phyloP scores from a whole-genome alignment of 2,113 vertebrate genomes.

The Meles meles region DNA sequence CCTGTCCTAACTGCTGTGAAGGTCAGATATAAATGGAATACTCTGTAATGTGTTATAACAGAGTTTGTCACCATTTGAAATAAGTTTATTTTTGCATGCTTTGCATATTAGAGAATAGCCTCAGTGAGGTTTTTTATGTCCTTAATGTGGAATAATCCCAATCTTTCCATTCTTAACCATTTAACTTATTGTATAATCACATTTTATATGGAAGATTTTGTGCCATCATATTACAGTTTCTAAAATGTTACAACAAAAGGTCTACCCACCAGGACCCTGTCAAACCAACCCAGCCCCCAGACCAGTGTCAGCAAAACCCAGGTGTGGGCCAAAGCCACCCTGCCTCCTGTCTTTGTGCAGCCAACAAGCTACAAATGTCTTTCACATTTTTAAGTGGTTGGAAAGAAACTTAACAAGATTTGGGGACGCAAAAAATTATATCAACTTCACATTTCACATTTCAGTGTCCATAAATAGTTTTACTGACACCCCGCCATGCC shows the following conservation, averaged over 20 bases:
- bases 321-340: not conserved
- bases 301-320: not conserved
- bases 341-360: not conserved
- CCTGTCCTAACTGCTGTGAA: not conserved
- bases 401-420: not conserved
- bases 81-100: not conserved
- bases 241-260: not conserved
- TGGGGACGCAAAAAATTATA: not conserved
- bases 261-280: not conserved
- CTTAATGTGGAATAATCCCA: not conserved
- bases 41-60: too few relatives aligned
- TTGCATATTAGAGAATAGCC: not conserved
- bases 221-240: not conserved
- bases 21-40: not conserved
- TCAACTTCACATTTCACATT: not conserved
- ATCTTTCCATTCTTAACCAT: not conserved
- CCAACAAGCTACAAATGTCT: not conserved
- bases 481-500: not conserved
- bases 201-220: not conserved
- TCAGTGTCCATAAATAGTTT: not conserved
- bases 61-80: not conserved
- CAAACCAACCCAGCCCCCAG: not conserved
- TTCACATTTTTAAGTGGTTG: not conserved
- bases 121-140: not conserved
- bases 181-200: not conserved